Percentiles rank a stretch among this genome's conserved stretches.
phyloP scores from a whole-genome alignment of 2,888 invertebrate species.

The Hydropsyche betteni region DNA sequence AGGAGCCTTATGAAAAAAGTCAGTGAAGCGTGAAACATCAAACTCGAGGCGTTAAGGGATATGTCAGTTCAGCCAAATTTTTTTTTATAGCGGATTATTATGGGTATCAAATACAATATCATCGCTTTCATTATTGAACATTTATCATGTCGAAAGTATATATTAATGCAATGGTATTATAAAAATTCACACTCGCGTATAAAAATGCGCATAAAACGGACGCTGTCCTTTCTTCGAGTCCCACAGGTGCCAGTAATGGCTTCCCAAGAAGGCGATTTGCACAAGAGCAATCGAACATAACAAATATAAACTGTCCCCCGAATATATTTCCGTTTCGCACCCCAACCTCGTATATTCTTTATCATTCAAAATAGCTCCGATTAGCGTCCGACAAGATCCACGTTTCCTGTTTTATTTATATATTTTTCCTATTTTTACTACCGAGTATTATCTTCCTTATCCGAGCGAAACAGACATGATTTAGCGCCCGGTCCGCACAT shows the following conservation, averaged over 20 bases:
- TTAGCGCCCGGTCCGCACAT: slow-evolving; percentile 56
- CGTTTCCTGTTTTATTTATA: not conserved
- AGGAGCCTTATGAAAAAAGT: slow-evolving; percentile 50
- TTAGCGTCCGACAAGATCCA: not conserved
- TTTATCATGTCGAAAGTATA: slow-evolving; percentile 33
- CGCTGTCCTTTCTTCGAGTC: slow-evolving; percentile 16
- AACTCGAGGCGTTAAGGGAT: slow-evolving; percentile 45
- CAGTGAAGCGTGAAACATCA: slow-evolving; percentile 51
- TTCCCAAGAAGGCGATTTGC: slow-evolving; percentile 46
- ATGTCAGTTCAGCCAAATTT: slow-evolving; percentile 49
- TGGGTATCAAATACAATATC: slow-evolving; percentile 50
- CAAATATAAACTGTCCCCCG: slow-evolving; percentile 37
- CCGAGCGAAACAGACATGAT: slow-evolving; percentile 58
- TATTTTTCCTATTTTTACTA: slow-evolving; percentile 11
- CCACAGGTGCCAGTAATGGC: slow-evolving; percentile 48
- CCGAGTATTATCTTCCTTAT: slow-evolving; percentile 30
- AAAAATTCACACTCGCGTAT: slow-evolving; percentile 14
- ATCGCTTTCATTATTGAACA: slow-evolving; percentile 45
- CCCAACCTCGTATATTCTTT: not conserved
- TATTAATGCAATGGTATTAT: slow-evolving; percentile 13
- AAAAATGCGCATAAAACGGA: slow-evolving; percentile 38
- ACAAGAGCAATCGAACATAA: slow-evolving; percentile 46
- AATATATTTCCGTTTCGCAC: slow-evolving; percentile 14
- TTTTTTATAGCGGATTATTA: slow-evolving; percentile 49
- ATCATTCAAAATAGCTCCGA: slow-evolving; percentile 14